Evolutionary conservation across 1,140 invertebrate genomes (phyloP).

Genomic region (Saccostrea echinata): DNA sequence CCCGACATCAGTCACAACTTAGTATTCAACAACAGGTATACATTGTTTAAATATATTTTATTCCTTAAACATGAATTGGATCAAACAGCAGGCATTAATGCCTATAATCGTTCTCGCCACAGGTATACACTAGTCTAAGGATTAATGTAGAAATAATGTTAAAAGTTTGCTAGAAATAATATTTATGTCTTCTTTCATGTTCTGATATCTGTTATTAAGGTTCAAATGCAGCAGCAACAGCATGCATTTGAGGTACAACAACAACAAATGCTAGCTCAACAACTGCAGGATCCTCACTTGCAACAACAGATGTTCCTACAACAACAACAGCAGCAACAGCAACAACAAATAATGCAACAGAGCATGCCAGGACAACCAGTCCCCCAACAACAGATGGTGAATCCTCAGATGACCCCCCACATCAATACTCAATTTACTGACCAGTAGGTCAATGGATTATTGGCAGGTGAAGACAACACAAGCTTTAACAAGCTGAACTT

Average conservation of each 20-base stretch:
- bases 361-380: slow-evolving; percentile 44
- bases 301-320: slow-evolving; percentile 55
- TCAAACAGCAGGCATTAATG: too few relatives aligned
- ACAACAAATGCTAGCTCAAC: slow-evolving; percentile 51
- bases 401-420: background rate
- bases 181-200: background rate
- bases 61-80: too few relatives aligned
- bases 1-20: slow-evolving; percentile 56
- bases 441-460: background rate
- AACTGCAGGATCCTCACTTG: slow-evolving; percentile 25
- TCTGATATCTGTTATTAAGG: background rate
- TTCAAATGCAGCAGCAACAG: slow-evolving; percentile 34
- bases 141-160: too few relatives aligned
- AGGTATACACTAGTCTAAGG: too few relatives aligned
- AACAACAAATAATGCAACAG: slow-evolving; percentile 54
- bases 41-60: background rate
- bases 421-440: slow-evolving; percentile 10
- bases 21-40: background rate
- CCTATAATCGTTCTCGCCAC: too few relatives aligned
- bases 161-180: too few relatives aligned
- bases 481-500: background rate
- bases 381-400: slow-evolving; percentile 37
- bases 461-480: background rate
- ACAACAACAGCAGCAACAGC: slow-evolving; percentile 54
- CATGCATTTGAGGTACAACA: slow-evolving; percentile 22